Conservation (phyloP, 2,113 vertebrate genomes). For the Clarias macrocephalus region DNA sequence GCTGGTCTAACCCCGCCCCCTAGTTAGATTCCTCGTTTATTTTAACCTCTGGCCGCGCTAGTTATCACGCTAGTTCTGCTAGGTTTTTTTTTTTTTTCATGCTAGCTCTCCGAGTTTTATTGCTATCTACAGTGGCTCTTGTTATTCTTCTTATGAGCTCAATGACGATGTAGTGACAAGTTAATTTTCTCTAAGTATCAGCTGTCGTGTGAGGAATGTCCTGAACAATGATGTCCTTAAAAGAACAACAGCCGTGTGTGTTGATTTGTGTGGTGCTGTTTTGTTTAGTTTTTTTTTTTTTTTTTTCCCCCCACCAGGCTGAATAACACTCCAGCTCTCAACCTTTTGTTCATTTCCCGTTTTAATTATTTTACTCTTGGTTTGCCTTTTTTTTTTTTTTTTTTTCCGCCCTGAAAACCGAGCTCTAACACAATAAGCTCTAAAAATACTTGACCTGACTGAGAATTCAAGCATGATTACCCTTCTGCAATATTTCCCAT, state of each 20-base stretch:
- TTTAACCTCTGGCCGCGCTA: neutral
- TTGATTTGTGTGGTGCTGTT: neutral
- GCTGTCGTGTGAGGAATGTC: neutral
- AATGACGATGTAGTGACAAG: neutral
- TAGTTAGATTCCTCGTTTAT: too few species aligned
- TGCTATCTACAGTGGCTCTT: neutral
- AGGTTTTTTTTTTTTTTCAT: neutral
- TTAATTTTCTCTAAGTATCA: neutral
- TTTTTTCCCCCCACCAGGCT: neutral
- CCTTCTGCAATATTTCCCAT: neutral
- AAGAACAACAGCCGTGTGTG: neutral
- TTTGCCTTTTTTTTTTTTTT: neutral
- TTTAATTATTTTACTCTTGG: neutral
- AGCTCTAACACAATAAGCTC: neutral
- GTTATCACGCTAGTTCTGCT: neutral
- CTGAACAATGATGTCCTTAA: neutral
- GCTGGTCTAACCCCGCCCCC: too few species aligned
- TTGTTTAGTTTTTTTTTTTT: neutral
- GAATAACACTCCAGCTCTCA: neutral
- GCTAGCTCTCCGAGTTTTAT: neutral
- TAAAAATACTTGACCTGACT: conserved; percentile 7
- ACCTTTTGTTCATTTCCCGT: neutral
- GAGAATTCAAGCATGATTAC: neutral
- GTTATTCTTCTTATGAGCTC: neutral
- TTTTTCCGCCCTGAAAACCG: neutral